Evolutionary conservation across 2,797 vertebrate genomes (phyloP).

Genomic region (Nyctalus aviator): DNA sequence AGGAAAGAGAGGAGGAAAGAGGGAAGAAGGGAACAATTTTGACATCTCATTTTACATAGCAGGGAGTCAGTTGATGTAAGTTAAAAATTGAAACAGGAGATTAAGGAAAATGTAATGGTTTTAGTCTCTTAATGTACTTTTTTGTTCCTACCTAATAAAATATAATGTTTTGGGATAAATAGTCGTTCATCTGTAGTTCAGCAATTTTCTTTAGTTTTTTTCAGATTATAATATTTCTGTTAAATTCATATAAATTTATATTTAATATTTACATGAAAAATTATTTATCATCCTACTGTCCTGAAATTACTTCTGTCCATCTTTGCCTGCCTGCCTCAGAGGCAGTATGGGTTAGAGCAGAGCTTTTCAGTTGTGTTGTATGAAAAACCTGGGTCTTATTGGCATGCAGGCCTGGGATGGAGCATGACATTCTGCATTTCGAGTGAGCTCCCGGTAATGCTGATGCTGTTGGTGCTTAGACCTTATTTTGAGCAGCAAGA

Average conservation of each 20-base stretch:
- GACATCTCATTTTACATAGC: background rate
- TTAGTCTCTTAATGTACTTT: background rate
- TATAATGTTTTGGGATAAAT: background rate
- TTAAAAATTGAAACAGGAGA: background rate
- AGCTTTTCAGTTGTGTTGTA: background rate
- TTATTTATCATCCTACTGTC: conserved; percentile 36
- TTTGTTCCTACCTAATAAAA: background rate
- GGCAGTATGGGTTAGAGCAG: background rate
- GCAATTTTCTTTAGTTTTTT: conserved; percentile 8
- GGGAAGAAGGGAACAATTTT: background rate
- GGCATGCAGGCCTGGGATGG: background rate
- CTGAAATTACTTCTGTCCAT: conserved; percentile 49
- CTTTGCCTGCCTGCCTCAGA: background rate
- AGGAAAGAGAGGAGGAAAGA: background rate
- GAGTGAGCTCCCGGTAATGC: background rate
- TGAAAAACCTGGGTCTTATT: background rate
- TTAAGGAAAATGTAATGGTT: background rate
- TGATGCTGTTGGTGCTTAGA: background rate
- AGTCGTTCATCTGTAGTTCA: conserved; percentile 32
- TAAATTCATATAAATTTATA: conserved; percentile 3
- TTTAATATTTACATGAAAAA: conserved; percentile 33
- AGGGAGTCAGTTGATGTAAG: background rate
- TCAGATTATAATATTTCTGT: conserved; percentile 1
- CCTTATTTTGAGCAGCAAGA: background rate
- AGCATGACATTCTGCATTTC: background rate